Conservation (phyloP, 2,888 invertebrate species). For the Embidobia sp. region DNA sequence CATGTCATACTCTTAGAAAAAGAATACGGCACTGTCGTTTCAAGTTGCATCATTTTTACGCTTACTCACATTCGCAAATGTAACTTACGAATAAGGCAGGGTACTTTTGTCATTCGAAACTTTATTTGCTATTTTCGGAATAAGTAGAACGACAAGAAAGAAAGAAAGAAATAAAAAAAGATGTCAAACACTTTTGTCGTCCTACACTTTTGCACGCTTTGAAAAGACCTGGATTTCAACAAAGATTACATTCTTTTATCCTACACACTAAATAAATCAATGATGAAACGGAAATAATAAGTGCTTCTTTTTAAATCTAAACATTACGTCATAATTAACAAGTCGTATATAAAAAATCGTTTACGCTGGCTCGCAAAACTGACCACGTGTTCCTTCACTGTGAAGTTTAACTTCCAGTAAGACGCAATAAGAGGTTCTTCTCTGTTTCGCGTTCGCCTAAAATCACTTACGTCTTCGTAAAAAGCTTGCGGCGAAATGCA, state of each 20-base stretch:
- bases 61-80: conserved; percentile 16
- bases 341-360: conserved; percentile 24
- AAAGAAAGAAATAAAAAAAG: too few relatives aligned
- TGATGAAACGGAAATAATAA: conserved; percentile 43
- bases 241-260: conserved; percentile 41
- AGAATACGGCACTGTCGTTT: conserved; percentile 55
- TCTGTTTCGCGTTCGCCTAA: conserved; percentile 17
- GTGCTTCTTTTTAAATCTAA: conserved; percentile 21
- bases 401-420: conserved; percentile 26
- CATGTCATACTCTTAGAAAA: conserved; percentile 67
- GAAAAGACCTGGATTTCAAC: conserved; percentile 33
- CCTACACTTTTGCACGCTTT: too few relatives aligned
- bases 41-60: conserved; percentile 25
- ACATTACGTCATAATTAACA: conserved; percentile 39
- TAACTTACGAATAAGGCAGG: conserved; percentile 56
- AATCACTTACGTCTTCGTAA: conserved; percentile 4
- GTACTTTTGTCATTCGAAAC: conserved; percentile 40
- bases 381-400: conserved; percentile 41
- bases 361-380: conserved; percentile 46
- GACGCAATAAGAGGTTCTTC: conserved; percentile 16
- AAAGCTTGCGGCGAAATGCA: conserved; percentile 17
- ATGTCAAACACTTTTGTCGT: neutral
- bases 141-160: neutral
- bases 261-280: conserved; percentile 51
- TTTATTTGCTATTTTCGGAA: conserved; percentile 15